A percentile compares a stretch with the other conserved stretches of the same genome.
phyloP scores from a whole-genome alignment of 2,888 invertebrate genomes.

The Tetanocera ferruginea region DNA sequence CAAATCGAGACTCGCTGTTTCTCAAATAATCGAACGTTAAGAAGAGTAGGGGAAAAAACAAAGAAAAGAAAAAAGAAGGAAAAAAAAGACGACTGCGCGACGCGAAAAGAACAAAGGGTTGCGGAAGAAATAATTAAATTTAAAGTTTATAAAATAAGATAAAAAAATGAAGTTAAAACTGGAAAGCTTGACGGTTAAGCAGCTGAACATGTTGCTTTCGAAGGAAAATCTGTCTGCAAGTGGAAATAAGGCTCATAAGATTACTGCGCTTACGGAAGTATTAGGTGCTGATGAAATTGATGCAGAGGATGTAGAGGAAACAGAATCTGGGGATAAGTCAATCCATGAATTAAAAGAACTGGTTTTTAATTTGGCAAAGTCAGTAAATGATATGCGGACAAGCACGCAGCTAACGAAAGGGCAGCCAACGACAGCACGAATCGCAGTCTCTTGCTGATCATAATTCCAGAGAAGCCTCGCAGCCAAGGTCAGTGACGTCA shows the following conservation, averaged over 20 bases:
- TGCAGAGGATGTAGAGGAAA: background rate
- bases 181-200: background rate
- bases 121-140: too few relatives aligned
- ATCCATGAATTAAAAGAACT: background rate
- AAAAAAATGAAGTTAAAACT: background rate
- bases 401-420: background rate
- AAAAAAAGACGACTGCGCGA: too few relatives aligned
- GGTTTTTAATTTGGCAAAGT: background rate
- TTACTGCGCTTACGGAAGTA: background rate
- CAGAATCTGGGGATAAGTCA: background rate
- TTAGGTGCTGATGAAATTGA: background rate
- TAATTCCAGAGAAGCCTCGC: too few relatives aligned
- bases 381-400: background rate
- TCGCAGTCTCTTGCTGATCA: too few relatives aligned
- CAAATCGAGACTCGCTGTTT: too few relatives aligned
- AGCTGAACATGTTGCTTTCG: background rate
- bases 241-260: conserved; percentile 8
- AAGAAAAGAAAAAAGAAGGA: too few relatives aligned
- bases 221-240: background rate
- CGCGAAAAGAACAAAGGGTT: too few relatives aligned
- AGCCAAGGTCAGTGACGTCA: too few relatives aligned
- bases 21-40: too few relatives aligned
- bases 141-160: background rate
- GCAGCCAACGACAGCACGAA: background rate
- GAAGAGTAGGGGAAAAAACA: too few relatives aligned